Base-by-base conservation (phyloP, 2,888 invertebrate genomes). In the Latheticus oryzae region DNA sequence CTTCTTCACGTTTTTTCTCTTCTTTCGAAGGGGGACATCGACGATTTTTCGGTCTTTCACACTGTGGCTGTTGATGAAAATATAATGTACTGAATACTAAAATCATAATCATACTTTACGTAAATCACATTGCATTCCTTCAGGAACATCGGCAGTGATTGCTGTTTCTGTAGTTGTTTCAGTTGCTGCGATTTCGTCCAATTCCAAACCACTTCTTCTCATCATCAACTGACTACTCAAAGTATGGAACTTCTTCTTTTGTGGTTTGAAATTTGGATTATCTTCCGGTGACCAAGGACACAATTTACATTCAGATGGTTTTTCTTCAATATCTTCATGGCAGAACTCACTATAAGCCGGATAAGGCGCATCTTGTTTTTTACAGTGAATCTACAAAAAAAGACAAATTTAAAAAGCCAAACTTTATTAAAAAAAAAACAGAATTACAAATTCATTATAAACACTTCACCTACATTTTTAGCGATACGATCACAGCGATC, bases 331-430 rank as follows among this genome's bases (percentile, higher is more conserved):
- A 7, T 68, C 67, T 24, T 67, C 66, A 48, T 66, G 65, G 43
- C 73, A 73, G n/a, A 61, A 50, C 52, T 73, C 73, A 40, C 71
- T 72, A 45, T 66, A 73, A 8, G 66, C 62, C 3, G 71, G 70
- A 59, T 73, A 73, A 0, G 73, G 73, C 1, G 71, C 66, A 11
- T 62, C 57, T 28, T 67, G 63, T 52, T 70, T 73, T 38, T 58
- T 62, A 40, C 71, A 73, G 3, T 40, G 8, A 16, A 60, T 55
- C 58, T 60, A 58, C 4, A 30, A 17, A 42, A 12, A 40, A 55
- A 26, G 16, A 51, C 32, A n/a, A 24, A 17, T 19, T 28, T 28
- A 28, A 33, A 28, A 35, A 21, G 24, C 11, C 13, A 55, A 40
- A 33, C 11, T 54, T 54, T 54, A 54, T 54, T 54, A 3, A 43